Conservation (phyloP, 35 echinoderm and acorn worm species). For the Acanthaster planci region DNA sequence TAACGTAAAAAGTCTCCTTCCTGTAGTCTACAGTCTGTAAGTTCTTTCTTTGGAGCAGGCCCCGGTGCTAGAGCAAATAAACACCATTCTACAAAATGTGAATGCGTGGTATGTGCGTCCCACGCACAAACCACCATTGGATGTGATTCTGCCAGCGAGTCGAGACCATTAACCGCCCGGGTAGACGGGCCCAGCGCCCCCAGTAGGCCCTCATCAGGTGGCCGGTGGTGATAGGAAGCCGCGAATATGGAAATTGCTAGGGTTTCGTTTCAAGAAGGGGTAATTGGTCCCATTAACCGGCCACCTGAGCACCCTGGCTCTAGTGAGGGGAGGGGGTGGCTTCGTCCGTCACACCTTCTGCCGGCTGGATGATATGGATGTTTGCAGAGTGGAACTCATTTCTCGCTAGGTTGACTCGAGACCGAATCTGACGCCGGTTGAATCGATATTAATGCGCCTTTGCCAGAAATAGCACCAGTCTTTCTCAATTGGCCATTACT, state of each 20-base stretch:
- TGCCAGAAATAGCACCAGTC: not conserved
- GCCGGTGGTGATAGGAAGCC: not conserved
- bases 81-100: too few relatives aligned
- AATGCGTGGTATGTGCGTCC: too few relatives aligned
- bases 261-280: not conserved
- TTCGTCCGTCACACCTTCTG: not conserved
- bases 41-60: too few relatives aligned
- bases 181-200: not conserved
- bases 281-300: constrained; percentile 26
- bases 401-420: constrained; percentile 4
- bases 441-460: not conserved
- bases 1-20: too few relatives aligned
- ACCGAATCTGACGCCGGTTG: constrained; percentile 1
- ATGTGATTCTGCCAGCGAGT: not conserved
- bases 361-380: not conserved
- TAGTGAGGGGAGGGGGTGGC: not conserved
- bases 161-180: not conserved
- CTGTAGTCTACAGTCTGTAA: too few relatives aligned
- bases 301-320: constrained; percentile 9
- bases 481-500: too few relatives aligned
- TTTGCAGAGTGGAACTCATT: constrained; percentile 3
- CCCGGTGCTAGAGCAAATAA: too few relatives aligned
- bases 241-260: constrained; percentile 18
- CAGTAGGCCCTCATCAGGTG: not conserved
- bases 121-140: too few relatives aligned